Conservation (phyloP, 2,113 vertebrate genomes). For the Microtus montanus region DNA sequence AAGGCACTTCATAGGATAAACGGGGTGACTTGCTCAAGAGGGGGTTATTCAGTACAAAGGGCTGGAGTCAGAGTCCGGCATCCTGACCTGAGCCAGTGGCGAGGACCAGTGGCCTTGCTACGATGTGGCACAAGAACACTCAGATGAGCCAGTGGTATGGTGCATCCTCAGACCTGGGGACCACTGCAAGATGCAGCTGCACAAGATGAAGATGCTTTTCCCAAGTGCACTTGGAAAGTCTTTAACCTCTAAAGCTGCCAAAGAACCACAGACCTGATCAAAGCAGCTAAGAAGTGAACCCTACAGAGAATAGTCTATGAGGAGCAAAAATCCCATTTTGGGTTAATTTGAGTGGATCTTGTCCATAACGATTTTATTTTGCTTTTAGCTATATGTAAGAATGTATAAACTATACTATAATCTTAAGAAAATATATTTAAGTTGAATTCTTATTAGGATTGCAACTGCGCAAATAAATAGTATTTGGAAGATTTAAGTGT, state of each 20-base stretch:
- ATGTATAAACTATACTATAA: not conserved
- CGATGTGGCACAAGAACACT: fast-evolving
- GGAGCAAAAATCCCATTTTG: not conserved
- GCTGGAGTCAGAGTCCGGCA: not conserved
- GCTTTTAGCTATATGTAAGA: not conserved
- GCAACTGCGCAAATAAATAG: not conserved
- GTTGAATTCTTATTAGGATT: not conserved
- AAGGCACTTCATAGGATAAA: not conserved
- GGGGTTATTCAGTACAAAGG: too few relatives aligned
- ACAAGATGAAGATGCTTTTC: not conserved
- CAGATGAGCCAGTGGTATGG: fast-evolving
- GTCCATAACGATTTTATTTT: not conserved
- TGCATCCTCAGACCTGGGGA: too few relatives aligned
- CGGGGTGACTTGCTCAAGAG: not conserved
- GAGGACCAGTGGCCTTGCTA: not conserved
- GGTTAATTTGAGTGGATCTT: not conserved
- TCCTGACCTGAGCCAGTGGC: not conserved
- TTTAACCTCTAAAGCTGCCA: not conserved
- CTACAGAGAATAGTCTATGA: not conserved
- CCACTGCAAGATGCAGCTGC: not conserved
- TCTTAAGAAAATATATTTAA: not conserved
- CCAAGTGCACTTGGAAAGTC: not conserved
- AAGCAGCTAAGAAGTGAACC: not conserved
- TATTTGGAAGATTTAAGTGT: not conserved
- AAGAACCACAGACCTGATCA: not conserved